Conservation (phyloP, 2,888 invertebrate genomes). For the Trissonchulus sp. region DNA sequence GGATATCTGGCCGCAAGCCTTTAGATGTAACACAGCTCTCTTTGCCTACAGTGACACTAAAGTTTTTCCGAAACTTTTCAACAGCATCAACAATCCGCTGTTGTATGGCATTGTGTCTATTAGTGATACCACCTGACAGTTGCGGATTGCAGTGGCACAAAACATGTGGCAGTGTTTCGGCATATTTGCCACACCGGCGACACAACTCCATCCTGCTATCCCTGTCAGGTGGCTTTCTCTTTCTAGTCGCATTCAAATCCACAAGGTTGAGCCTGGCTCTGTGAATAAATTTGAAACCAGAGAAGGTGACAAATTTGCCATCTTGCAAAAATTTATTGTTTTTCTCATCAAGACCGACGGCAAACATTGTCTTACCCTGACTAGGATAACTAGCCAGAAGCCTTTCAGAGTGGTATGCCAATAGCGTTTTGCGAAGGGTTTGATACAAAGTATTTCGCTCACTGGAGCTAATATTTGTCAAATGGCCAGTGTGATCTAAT, state of each 20-base stretch:
- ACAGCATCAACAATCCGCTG: background rate
- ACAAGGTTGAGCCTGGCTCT: constrained; percentile 42
- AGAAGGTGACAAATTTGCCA: constrained; percentile 30
- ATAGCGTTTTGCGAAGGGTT: background rate
- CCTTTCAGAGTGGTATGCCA: background rate
- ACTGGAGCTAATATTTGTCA: background rate
- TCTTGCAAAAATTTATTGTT: constrained; percentile 1
- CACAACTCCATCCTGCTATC: constrained; percentile 37
- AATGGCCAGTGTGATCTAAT: too few relatives aligned
- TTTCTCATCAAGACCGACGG: background rate
- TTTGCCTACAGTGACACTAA: background rate
- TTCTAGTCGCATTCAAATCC: constrained; percentile 39
- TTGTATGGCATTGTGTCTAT: constrained; percentile 24
- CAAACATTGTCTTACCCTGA: background rate
- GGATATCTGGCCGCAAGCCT: background rate
- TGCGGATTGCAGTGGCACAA: constrained; percentile 52
- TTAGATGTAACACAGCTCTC: background rate
- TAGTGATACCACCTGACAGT: background rate
- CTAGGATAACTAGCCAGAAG: background rate
- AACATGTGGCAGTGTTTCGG: constrained; percentile 52
- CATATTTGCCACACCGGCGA: constrained; percentile 42
- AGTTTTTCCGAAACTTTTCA: background rate
- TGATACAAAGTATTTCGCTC: background rate
- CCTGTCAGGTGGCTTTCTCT: background rate
- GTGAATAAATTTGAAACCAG: constrained; percentile 54